A percentile compares a stretch with the other conserved stretches of the same genome.
phyloP scores from a whole-genome alignment of 2,113 vertebrate species.

The Vimba vimba region DNA sequence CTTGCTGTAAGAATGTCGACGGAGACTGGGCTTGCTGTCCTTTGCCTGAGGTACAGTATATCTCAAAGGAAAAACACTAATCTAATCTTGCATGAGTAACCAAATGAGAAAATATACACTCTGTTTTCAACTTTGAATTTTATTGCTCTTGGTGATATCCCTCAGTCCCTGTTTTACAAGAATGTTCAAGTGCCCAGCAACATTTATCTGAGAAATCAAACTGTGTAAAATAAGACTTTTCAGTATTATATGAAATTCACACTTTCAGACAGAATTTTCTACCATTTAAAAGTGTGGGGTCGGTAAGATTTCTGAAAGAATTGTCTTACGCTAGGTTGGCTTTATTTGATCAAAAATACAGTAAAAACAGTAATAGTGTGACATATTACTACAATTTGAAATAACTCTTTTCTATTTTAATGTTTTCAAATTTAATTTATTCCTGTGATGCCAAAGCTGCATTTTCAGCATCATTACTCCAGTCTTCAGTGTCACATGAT shows the following conservation, averaged over 20 bases:
- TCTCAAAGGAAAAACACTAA: not conserved
- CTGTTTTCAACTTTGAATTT: slow-evolving; percentile 32
- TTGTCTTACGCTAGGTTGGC: not conserved
- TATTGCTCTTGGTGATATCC: not conserved
- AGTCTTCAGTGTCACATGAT: not conserved
- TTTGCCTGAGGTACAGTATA: slow-evolving; percentile 41
- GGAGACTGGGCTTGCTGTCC: slow-evolving; percentile 72
- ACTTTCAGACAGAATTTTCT: not conserved
- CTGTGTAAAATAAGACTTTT: too few relatives aligned
- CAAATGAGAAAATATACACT: slow-evolving; percentile 25
- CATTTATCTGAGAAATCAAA: not conserved
- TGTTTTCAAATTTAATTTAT: not conserved
- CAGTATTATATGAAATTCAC: too few relatives aligned
- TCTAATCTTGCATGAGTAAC: slow-evolving; percentile 12
- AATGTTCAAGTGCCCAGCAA: not conserved
- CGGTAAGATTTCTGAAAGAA: not conserved
- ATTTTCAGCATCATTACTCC: not conserved
- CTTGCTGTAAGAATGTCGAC: slow-evolving; percentile 72
- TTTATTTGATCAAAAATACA: not conserved
- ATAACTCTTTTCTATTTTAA: not conserved
- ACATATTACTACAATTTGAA: not conserved
- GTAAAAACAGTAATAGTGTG: not conserved
- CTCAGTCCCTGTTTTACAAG: not conserved
- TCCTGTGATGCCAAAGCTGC: not conserved
- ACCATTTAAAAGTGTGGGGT: not conserved